Evolutionary conservation across 1,140 invertebrate genomes (phyloP).

Genomic region (Hetaerina americana): DNA sequence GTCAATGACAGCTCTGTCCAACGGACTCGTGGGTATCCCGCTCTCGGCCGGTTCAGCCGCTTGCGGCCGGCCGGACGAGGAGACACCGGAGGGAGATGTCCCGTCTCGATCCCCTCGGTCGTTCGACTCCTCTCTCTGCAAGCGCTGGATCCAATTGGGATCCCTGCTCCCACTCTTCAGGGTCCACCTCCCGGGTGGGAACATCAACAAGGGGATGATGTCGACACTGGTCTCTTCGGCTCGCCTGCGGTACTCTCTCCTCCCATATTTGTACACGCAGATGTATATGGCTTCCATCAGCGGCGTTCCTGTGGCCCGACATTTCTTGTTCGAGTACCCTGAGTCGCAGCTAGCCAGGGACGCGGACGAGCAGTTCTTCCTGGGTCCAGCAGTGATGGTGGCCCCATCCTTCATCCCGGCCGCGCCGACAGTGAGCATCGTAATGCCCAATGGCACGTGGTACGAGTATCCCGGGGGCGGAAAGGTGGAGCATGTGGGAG

Average conservation of each 20-base stretch:
- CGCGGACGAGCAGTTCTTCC: background rate
- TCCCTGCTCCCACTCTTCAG: constrained; percentile 14
- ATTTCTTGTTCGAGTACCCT: constrained; percentile 28
- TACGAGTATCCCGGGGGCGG: background rate
- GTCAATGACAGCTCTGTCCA: constrained; percentile 4
- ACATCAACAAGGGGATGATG: background rate
- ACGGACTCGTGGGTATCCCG: constrained; percentile 31
- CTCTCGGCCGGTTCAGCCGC: constrained; percentile 31
- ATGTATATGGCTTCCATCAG: constrained; percentile 24
- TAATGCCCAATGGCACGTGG: background rate
- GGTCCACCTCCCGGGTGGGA: background rate
- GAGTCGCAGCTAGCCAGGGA: background rate
- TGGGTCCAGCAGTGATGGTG: constrained; percentile 14
- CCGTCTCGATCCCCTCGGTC: background rate
- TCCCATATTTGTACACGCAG: constrained; percentile 31
- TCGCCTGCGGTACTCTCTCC: constrained; percentile 25
- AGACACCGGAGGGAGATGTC: too few relatives aligned
- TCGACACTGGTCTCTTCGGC: background rate
- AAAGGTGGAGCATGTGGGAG: background rate
- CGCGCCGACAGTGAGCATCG: background rate
- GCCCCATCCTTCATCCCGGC: background rate
- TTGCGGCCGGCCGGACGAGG: constrained; percentile 29
- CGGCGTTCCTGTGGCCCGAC: constrained; percentile 27
- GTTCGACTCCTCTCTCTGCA: constrained; percentile 27
- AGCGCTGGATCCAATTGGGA: constrained; percentile 30